Conservation (phyloP, 2,888 invertebrate species). For the Luffia ferchaultella region DNA sequence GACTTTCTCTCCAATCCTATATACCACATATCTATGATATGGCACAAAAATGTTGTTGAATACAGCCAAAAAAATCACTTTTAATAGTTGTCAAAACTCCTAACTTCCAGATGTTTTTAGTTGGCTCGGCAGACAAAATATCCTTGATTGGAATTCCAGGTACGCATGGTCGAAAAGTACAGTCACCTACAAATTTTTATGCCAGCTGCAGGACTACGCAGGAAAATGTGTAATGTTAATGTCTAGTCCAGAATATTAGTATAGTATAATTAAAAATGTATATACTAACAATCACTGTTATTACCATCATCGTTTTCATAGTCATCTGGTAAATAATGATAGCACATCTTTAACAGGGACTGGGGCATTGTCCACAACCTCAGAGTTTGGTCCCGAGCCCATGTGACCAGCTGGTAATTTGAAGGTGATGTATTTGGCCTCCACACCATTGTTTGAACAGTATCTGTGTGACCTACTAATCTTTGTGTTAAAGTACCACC, state of each 20-base stretch:
- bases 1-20: no score
- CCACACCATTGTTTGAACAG: constrained; percentile 96
- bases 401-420: constrained; percentile 89
- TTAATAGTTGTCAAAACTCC: no score
- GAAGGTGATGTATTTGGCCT: constrained; percentile 72
- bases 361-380: constrained; percentile 92
- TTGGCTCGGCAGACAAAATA: no score
- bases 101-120: no score
- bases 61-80: no score
- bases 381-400: constrained; percentile 94
- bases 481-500: constrained; percentile 81
- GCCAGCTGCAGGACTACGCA: no score
- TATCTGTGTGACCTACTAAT: constrained; percentile 93
- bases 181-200: no score
- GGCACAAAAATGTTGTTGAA: no score
- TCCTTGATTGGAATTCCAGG: no score
- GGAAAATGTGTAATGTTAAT: no score
- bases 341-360: constrained; percentile 82
- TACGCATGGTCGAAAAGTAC: not conserved
- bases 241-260: not conserved
- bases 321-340: constrained; percentile 70
- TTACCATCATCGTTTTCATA: constrained; percentile 64
- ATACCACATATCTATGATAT: no score
- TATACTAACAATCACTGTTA: constrained; percentile 52
- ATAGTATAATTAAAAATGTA: no score